phyloP scores from a whole-genome alignment of 1,140 invertebrate species.

The Brachionus angularis region DNA sequence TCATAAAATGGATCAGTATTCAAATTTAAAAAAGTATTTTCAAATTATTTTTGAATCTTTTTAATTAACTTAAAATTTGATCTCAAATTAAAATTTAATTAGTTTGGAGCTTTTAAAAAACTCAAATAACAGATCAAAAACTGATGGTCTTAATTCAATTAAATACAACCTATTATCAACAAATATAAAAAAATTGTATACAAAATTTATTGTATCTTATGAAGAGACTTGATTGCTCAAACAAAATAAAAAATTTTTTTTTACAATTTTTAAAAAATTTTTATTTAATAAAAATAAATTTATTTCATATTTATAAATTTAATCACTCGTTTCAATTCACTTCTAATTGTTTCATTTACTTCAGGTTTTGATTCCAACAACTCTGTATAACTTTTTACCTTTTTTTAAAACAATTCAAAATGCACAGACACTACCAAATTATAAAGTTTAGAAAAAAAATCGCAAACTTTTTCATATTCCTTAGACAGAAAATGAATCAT shows the following conservation, averaged over 20 bases:
- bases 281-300: constrained; percentile 4
- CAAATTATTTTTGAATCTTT: no score
- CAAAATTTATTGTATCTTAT: constrained; percentile 15
- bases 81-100: no score
- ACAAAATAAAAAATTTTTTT: no score
- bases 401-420: background rate
- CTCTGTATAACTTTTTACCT: constrained; percentile 22
- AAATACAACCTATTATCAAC: constrained; percentile 51
- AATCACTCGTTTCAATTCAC: background rate
- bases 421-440: no score
- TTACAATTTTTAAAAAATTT: no score
- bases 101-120: constrained; percentile 1
- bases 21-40: background rate
- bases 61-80: background rate
- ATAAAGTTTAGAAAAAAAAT: no score
- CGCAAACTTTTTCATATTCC: constrained; percentile 41
- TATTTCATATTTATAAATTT: constrained; percentile 18
- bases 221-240: background rate
- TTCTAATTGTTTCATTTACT: background rate
- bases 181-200: constrained; percentile 46
- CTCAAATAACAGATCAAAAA: background rate
- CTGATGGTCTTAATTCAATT: constrained; percentile 58
- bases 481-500: constrained; percentile 34
- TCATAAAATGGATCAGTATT: constrained; percentile 5
- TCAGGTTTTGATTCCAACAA: constrained; percentile 6